Evolutionary conservation across 2,888 invertebrate species (phyloP).

Genomic region (Clanis bilineata): DNA sequence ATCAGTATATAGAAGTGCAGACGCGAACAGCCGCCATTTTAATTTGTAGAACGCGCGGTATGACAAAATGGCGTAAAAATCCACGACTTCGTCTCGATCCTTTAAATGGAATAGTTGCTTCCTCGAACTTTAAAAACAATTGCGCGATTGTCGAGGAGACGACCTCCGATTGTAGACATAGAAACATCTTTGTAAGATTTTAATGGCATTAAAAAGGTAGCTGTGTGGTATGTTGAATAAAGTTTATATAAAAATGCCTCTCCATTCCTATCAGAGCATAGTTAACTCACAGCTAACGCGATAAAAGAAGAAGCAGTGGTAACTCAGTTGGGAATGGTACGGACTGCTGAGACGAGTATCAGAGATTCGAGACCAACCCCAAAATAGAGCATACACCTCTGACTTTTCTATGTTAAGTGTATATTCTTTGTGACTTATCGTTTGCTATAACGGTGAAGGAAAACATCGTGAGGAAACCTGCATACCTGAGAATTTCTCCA

Average conservation of each 20-base stretch:
- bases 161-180: slow-evolving; percentile 56
- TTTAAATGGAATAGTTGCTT: slow-evolving; percentile 62
- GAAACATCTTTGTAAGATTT: slow-evolving; percentile 59
- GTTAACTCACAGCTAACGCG: slow-evolving; percentile 2
- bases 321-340: too few species aligned
- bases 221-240: not conserved
- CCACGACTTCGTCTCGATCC: slow-evolving; percentile 53
- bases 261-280: not conserved
- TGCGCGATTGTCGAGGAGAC: slow-evolving; percentile 45
- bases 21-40: slow-evolving; percentile 34
- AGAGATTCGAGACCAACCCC: too few species aligned
- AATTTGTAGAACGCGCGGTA: slow-evolving; percentile 45
- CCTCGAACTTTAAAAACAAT: slow-evolving; percentile 55
- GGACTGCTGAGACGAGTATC: too few species aligned
- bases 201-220: slow-evolving; percentile 44
- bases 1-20: slow-evolving; percentile 39
- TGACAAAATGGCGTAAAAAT: slow-evolving; percentile 54
- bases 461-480: too few species aligned
- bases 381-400: too few species aligned
- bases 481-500: too few species aligned
- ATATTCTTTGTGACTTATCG: too few species aligned
- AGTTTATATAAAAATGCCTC: not conserved
- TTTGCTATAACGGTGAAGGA: too few species aligned
- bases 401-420: too few species aligned
- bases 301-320: too few species aligned